phyloP scores from a whole-genome alignment of 2,113 vertebrate species.

The Puffinus mauretanicus region DNA sequence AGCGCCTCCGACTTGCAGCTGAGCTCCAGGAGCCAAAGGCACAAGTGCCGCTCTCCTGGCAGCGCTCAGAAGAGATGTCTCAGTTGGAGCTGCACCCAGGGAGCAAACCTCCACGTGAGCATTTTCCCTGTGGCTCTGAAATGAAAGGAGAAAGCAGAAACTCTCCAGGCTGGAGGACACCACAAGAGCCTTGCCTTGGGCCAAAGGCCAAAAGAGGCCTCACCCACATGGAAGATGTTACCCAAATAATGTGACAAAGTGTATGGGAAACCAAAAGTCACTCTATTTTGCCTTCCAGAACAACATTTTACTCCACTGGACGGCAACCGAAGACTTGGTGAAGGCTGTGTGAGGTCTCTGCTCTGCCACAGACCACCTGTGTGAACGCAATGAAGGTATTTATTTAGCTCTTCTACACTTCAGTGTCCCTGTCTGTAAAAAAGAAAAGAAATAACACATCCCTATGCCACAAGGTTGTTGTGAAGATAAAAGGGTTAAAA shows the following conservation, averaged over 20 bases:
- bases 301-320: neutral
- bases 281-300: neutral
- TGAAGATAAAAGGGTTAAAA: neutral
- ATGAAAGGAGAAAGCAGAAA: neutral
- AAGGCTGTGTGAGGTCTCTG: neutral
- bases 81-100: accelerated
- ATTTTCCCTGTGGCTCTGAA: neutral
- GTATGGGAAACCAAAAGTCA: neutral
- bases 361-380: neutral
- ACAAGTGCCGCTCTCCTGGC: neutral
- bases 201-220: neutral
- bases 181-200: neutral
- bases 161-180: neutral
- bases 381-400: neutral
- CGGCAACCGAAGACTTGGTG: accelerated
- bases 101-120: neutral
- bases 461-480: accelerated
- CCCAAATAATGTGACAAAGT: neutral
- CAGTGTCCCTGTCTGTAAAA: neutral
- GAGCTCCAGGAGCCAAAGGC: conserved; percentile 25
- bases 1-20: neutral
- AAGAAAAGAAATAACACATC: neutral
- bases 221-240: neutral
- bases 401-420: neutral
- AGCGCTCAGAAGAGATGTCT: neutral